phyloP scores from a whole-genome alignment of 1,140 invertebrate genomes.

The Limonius californicus region DNA sequence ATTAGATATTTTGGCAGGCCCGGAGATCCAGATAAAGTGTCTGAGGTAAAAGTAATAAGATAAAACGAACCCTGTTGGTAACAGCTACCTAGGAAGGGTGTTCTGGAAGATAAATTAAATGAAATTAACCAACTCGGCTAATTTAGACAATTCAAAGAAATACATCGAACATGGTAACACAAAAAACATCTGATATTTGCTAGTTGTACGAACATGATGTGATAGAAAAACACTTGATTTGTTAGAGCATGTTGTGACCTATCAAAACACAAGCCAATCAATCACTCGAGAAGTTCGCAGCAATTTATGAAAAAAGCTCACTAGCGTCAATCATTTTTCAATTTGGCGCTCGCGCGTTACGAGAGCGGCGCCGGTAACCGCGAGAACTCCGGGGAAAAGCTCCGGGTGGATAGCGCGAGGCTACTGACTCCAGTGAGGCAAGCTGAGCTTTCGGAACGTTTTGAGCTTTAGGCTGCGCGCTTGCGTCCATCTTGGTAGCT shows the following conservation, averaged over 20 bases:
- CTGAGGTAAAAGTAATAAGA: no score
- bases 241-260: neutral
- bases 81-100: no score
- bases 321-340: neutral
- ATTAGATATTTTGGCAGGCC: no score
- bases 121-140: no score
- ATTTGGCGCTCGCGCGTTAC: neutral
- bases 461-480: slow-evolving; percentile 24
- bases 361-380: neutral
- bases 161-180: neutral
- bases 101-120: no score
- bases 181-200: neutral
- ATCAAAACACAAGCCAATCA: slow-evolving; percentile 1
- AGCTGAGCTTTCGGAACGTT: slow-evolving; percentile 23
- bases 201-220: neutral
- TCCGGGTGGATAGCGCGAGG: slow-evolving; percentile 18
- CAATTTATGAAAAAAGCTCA: neutral
- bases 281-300: neutral
- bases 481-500: slow-evolving; percentile 25
- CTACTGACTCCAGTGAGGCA: slow-evolving; percentile 25
- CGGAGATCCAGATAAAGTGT: no score
- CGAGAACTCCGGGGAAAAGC: neutral
- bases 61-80: no score
- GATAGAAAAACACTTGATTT: no score
- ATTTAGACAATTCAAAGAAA: no score